Evolutionary conservation across 2,888 invertebrate genomes (phyloP).

Genomic region (Antheraea yamamai): DNA sequence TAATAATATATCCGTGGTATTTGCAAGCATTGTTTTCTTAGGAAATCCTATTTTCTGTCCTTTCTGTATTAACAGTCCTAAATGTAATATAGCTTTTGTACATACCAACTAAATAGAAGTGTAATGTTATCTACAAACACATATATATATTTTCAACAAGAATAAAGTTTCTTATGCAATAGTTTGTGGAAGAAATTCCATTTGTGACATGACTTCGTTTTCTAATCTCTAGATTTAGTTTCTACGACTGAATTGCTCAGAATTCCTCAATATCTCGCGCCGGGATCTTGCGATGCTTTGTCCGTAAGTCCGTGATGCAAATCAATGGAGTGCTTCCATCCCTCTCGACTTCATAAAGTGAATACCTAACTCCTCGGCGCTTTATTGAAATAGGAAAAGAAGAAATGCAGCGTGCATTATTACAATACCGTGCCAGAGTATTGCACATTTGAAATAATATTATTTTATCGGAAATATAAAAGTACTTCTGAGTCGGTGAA

Average conservation of each 20-base stretch:
- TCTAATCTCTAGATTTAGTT: conserved; percentile 63
- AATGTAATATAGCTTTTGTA: neutral
- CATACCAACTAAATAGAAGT: neutral
- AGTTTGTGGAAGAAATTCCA: conserved; percentile 47
- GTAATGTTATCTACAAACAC: neutral
- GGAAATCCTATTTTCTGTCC: neutral
- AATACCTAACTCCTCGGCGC: conserved; percentile 52
- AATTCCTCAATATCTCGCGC: conserved; percentile 45
- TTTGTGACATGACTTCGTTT: conserved; percentile 45
- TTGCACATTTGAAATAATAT: conserved; percentile 41
- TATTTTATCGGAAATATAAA: conserved; percentile 48
- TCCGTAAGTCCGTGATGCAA: conserved; percentile 63
- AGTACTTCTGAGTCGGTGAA: conserved; percentile 35
- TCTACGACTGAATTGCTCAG: conserved; percentile 57
- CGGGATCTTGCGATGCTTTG: conserved; percentile 51
- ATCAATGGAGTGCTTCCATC: conserved; percentile 61
- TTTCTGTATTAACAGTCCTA: neutral
- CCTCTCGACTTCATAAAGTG: conserved; percentile 53
- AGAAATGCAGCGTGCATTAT: conserved; percentile 38
- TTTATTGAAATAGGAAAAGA: conserved; percentile 40
- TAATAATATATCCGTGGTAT: conserved; percentile 52
- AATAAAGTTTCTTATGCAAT: neutral
- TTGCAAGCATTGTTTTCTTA: neutral
- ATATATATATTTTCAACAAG: neutral
- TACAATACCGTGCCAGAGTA: conserved; percentile 36